phyloP scores from a whole-genome alignment of 2,797 vertebrate species.

The Eulemur mongoz region DNA sequence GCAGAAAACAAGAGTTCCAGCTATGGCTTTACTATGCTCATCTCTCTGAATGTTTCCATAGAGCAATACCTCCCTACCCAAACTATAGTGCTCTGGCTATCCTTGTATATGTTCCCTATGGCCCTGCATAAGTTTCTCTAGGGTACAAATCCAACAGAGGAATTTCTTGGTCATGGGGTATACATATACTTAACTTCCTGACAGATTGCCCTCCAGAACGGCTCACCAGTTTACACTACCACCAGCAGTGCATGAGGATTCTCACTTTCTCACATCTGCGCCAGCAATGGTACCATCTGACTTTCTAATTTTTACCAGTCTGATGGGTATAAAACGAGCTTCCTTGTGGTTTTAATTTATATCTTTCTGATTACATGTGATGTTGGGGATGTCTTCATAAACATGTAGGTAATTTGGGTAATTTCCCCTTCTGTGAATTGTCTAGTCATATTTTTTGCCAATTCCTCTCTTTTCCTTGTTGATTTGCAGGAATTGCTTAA shows the following conservation, averaged over 20 bases:
- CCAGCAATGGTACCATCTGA: constrained; percentile 14
- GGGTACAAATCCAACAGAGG: not conserved
- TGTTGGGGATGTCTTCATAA: not conserved
- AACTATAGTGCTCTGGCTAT: not conserved
- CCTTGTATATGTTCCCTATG: not conserved
- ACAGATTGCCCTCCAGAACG: not conserved
- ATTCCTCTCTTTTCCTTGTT: constrained; percentile 32
- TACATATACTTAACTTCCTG: not conserved
- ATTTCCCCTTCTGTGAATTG: constrained; percentile 14
- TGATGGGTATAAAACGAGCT: not conserved
- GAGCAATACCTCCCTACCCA: not conserved
- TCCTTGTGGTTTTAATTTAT: constrained; percentile 16
- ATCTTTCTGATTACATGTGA: not conserved
- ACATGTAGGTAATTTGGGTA: not conserved
- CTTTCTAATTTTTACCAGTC: constrained; percentile 16
- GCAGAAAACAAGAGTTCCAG: not conserved
- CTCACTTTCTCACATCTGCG: not conserved
- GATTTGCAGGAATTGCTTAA: constrained; percentile 57
- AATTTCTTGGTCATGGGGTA: not conserved
- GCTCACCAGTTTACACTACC: not conserved
- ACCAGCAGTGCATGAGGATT: not conserved
- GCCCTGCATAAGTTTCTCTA: not conserved
- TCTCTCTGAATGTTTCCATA: not conserved
- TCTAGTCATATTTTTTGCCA: constrained; percentile 34
- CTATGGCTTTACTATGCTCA: not conserved